Conservation (phyloP, 2,888 invertebrate species). For the Agonopterix subpropinquella region DNA sequence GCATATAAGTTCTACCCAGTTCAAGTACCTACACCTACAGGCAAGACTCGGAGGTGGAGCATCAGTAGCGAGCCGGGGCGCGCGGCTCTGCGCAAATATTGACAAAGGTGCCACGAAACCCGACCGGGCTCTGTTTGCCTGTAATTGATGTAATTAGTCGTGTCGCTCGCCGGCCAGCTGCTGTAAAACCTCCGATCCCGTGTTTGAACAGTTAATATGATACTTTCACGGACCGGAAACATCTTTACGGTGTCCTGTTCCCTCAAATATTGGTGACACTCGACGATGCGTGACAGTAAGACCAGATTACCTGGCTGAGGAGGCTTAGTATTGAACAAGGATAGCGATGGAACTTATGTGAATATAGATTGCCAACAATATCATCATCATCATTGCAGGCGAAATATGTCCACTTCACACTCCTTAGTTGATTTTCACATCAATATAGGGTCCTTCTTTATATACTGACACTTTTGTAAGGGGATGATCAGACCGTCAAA, state of each 20-base stretch:
- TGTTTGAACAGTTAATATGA: constrained; percentile 69
- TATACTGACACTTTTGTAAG: too few species aligned
- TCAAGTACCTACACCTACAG: background rate
- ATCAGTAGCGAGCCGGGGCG: constrained; percentile 13
- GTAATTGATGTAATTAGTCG: constrained; percentile 76
- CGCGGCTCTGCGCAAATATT: constrained; percentile 57
- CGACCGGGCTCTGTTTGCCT: constrained; percentile 61
- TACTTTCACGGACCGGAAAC: constrained; percentile 70
- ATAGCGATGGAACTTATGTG: too few species aligned
- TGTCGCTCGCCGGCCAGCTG: constrained; percentile 61
- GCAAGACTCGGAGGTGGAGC: constrained; percentile 9
- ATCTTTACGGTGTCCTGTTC: constrained; percentile 64
- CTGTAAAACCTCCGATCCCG: constrained; percentile 45
- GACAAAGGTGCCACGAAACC: constrained; percentile 70
- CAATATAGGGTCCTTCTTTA: too few species aligned
- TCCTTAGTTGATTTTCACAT: too few species aligned
- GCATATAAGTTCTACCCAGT: background rate
- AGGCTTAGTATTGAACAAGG: too few species aligned
- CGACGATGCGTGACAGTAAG: constrained; percentile 60
- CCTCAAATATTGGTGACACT: constrained; percentile 67
- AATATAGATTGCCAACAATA: too few species aligned
- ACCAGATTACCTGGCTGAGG: constrained; percentile 8
- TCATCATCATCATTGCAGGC: too few species aligned
- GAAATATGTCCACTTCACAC: too few species aligned
- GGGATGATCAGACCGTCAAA: too few species aligned